Percentiles rank a stretch among this genome's conserved stretches.
phyloP scores from a whole-genome alignment of 2,797 vertebrate genomes.

The Gila robusta region DNA sequence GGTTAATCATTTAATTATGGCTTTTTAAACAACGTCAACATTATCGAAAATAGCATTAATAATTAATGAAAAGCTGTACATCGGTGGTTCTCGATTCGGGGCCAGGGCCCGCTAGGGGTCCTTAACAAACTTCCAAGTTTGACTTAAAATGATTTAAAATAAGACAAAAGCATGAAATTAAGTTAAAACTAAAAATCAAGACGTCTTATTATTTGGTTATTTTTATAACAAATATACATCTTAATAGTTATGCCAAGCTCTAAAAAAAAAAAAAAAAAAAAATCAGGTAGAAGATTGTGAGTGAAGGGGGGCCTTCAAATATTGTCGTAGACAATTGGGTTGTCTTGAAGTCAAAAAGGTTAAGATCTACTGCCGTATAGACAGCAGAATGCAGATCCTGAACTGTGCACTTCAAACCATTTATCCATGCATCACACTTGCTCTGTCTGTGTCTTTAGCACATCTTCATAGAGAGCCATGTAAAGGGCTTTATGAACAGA shows the following conservation, averaged over 20 bases:
- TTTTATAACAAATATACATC: neutral
- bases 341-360: neutral
- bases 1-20: neutral
- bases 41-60: neutral
- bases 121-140: too few species aligned
- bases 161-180: too few species aligned
- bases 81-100: too few species aligned
- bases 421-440: neutral
- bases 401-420: neutral
- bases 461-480: conserved; percentile 4
- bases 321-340: neutral
- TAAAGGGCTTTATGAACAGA: conserved; percentile 17
- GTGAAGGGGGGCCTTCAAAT: neutral
- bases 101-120: too few species aligned
- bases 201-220: neutral
- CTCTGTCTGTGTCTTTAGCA: neutral
- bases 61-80: neutral
- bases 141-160: too few species aligned
- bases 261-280: too few species aligned
- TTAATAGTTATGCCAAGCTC: neutral
- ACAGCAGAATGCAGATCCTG: neutral
- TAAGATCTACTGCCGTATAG: neutral
- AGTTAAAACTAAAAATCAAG: too few species aligned
- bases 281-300: neutral
- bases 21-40: neutral